Evolutionary conservation across 2,113 vertebrate genomes (phyloP), one percentile per base, ranked within the genome.

Genomic region (Eleginops maclovinus): DNA sequence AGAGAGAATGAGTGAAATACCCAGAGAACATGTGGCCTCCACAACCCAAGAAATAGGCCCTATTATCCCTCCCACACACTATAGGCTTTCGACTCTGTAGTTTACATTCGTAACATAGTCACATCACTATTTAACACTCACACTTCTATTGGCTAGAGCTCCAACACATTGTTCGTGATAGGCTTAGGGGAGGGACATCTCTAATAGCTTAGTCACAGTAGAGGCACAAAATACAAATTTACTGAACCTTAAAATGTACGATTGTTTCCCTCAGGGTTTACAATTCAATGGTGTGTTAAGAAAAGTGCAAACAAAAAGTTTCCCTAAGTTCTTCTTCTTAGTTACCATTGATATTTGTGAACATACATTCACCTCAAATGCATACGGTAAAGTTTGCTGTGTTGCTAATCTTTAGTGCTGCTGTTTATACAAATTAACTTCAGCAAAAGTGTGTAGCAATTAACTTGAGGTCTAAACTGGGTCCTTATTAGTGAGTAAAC

Each of bases 401-500:
- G 9, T 13, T 43, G n/a, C 31, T 2, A 64, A 11, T 46, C 58
- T 70, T 41, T 24, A 47, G n/a, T 41, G 43, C 71, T 54, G 51
- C 60, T 26, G 72, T 41, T 28, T 47, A 49, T 75, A 56, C 75
- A 79, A 63, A 72, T 8, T 13, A 41, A 76, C 80, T 77, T 74
- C 4, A 54, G 43, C 24, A 63, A 77, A 64, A 43, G 46, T 46
- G n/a, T 64, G 46, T 3, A 2, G 61, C 40, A 64, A 56, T 79
- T 75, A 64, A 56, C 21, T 56, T 40, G 28, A 76, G 46, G 36
- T 67, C 71, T 72, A 70, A 75, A 79, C 73, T 53, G 54, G 21
- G 16, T 47, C 43, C 72, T 87, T 83, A 77, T 73, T 56, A 66
- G 13, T 26, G 26, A 73, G 47, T 61, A 31, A 74, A 86, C 59